phyloP scores from a whole-genome alignment of 2,113 vertebrate species.

The Dipodomys spectabilis region DNA sequence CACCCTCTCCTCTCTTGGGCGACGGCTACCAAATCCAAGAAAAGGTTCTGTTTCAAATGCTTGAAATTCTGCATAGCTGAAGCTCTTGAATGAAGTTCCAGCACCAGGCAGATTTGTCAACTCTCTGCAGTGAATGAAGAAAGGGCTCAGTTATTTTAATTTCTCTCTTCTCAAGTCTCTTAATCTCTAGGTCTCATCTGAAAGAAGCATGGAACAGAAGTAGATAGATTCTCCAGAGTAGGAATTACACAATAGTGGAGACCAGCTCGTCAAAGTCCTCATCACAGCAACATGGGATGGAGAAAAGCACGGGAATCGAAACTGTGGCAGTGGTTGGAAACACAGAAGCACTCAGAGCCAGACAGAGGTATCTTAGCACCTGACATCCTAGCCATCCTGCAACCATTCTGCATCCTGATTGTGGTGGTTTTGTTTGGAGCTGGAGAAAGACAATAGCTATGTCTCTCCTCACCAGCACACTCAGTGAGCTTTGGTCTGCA shows the following conservation, averaged over 20 bases:
- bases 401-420: neutral
- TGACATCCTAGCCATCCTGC: neutral
- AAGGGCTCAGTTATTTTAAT: neutral
- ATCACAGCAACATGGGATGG: neutral
- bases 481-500: rapidly evolving
- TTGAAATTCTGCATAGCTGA: neutral
- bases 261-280: neutral
- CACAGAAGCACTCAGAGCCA: no score
- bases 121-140: neutral
- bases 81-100: neutral
- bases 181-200: neutral
- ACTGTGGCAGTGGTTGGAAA: neutral
- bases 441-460: neutral
- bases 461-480: rapidly evolving
- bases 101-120: neutral
- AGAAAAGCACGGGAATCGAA: neutral
- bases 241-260: neutral
- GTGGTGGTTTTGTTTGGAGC: neutral
- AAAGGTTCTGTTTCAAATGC: neutral
- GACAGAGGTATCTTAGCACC: neutral
- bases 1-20: neutral
- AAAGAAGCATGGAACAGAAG: neutral
- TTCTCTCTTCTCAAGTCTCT: neutral
- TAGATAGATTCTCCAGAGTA: neutral
- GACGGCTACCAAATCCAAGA: neutral